Conservation (phyloP, 2,888 invertebrate genomes). For the Margaritifera margaritifera region DNA sequence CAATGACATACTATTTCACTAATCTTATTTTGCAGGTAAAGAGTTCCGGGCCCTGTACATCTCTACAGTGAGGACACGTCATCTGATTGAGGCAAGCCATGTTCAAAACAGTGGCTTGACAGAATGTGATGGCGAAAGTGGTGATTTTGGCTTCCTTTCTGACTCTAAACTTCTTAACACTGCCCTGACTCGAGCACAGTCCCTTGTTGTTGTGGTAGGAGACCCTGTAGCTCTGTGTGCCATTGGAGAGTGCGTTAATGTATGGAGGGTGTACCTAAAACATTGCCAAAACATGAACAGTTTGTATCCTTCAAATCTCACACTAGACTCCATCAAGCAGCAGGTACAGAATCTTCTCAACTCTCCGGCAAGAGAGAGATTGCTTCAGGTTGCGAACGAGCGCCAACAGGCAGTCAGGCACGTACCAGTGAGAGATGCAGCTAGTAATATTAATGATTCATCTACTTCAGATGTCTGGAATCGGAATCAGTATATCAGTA, state of each 20-base stretch:
- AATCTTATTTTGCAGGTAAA: slow-evolving; percentile 58
- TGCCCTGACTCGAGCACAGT: slow-evolving; percentile 68
- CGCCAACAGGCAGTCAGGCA: slow-evolving; percentile 23
- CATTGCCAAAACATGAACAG: slow-evolving; percentile 67
- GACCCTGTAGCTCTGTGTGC: slow-evolving; percentile 67
- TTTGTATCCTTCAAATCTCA: slow-evolving; percentile 53
- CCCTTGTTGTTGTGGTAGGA: slow-evolving; percentile 65
- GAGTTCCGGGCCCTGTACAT: slow-evolving; percentile 68
- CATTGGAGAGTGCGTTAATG: slow-evolving; percentile 63
- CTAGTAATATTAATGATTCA: neutral
- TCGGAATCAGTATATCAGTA: too few relatives aligned
- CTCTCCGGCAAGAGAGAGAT: slow-evolving; percentile 40
- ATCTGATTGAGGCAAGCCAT: slow-evolving; percentile 45
- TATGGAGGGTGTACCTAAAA: slow-evolving; percentile 62
- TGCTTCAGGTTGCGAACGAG: slow-evolving; percentile 33
- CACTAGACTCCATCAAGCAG: slow-evolving; percentile 54
- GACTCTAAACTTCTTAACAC: slow-evolving; percentile 69
- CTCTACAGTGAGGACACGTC: slow-evolving; percentile 63
- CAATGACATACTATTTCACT: neutral
- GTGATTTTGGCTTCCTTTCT: slow-evolving; percentile 67
- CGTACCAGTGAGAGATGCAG: neutral
- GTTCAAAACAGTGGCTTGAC: slow-evolving; percentile 26
- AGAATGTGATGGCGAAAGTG: slow-evolving; percentile 53
- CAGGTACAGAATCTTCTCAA: slow-evolving; percentile 53
- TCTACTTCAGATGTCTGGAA: neutral